Conservation (phyloP, 1,140 invertebrate genomes). For the Nilaparvata lugens region DNA sequence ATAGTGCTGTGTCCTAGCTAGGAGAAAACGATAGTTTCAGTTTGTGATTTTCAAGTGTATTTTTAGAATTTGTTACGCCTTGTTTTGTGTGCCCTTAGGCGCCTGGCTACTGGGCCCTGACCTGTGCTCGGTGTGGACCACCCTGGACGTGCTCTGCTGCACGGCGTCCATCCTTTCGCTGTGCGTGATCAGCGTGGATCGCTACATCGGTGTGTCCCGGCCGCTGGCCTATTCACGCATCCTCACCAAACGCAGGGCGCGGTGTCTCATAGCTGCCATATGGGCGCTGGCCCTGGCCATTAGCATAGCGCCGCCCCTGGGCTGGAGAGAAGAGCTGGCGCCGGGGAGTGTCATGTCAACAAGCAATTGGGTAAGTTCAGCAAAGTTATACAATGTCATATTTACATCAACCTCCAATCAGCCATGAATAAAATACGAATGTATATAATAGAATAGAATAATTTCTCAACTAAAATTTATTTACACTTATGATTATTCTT, state of each 20-base stretch:
- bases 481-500: no score
- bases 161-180: constrained; percentile 54
- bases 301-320: constrained; percentile 47
- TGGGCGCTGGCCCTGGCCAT: constrained; percentile 46
- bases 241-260: constrained; percentile 41
- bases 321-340: constrained; percentile 39
- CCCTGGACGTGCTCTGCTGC: constrained; percentile 51
- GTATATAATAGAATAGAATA: no score
- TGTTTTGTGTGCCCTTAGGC: constrained; percentile 17
- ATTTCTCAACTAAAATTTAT: no score
- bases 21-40: no score
- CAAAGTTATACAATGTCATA: no score
- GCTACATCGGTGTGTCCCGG: constrained; percentile 49
- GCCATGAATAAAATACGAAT: no score
- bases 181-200: constrained; percentile 50
- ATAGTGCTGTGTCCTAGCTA: no score
- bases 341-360: constrained; percentile 45
- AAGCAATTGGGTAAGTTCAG: constrained; percentile 40
- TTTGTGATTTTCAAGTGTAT: no score
- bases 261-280: constrained; percentile 40
- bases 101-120: constrained; percentile 42
- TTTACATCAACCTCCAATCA: no score
- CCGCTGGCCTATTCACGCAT: constrained; percentile 45
- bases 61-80: not conserved
- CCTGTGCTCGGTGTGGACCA: constrained; percentile 50